Conservation (phyloP, 2,113 vertebrate species). For the Antigone vipio region DNA sequence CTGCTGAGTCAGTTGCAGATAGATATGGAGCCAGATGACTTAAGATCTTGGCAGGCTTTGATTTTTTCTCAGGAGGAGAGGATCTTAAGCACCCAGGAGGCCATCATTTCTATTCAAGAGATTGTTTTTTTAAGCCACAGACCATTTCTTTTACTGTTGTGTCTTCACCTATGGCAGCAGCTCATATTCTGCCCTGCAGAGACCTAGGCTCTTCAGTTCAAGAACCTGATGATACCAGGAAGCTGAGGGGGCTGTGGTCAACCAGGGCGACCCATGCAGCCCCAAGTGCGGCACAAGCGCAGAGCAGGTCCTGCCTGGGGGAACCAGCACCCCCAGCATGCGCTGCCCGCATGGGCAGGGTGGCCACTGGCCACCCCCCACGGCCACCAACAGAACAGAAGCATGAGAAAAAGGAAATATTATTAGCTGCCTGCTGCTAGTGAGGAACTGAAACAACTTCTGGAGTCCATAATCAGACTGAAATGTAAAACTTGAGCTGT, state of each 20-base stretch:
- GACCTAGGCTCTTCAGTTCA: fast-evolving
- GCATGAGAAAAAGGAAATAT: not conserved
- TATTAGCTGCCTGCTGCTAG: not conserved
- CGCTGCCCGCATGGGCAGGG: not conserved
- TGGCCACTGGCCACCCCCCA: not conserved
- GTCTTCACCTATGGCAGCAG: not conserved
- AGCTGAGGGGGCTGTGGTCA: not conserved
- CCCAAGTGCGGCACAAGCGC: not conserved
- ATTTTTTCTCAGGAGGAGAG: not conserved
- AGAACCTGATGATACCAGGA: not conserved
- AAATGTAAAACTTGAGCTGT: not conserved
- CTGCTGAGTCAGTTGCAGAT: not conserved
- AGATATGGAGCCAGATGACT: not conserved
- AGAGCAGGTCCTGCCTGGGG: not conserved
- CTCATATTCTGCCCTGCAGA: not conserved
- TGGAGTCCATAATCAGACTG: not conserved
- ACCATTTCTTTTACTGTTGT: not conserved
- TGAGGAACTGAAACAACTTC: not conserved
- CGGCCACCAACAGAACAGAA: not conserved
- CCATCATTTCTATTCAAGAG: not conserved
- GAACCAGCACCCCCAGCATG: fast-evolving
- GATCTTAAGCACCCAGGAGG: not conserved
- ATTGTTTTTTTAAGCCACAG: not conserved
- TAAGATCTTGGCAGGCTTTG: not conserved
- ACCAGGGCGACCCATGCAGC: not conserved